Percentiles rank a stretch among this genome's conserved stretches.
These are phyloP conservation scores for Sphyrna mokarran DNA, from an alignment of 2,113 vertebrate genomes.

Conservation along the genomic window DNA sequence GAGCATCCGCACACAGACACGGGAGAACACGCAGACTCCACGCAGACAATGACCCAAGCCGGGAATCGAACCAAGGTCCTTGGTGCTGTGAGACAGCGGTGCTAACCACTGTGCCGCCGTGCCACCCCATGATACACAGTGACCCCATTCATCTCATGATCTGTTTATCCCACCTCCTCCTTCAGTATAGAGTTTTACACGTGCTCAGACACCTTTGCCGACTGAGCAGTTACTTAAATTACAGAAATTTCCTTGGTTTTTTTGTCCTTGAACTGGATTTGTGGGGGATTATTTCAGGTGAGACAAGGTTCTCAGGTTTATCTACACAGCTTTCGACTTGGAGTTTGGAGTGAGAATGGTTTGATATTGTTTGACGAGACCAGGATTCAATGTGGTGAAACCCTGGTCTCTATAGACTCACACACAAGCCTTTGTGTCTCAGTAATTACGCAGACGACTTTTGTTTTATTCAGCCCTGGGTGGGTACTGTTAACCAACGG, in stretches of 20 bases:
- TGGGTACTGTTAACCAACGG: background rate
- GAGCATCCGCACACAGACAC: no score
- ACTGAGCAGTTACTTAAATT: background rate
- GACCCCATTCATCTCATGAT: background rate
- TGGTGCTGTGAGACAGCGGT: no score
- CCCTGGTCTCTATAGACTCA: background rate
- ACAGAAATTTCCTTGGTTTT: background rate
- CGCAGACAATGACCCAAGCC: no score
- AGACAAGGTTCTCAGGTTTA: background rate
- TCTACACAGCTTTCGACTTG: background rate
- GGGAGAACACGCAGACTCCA: no score
- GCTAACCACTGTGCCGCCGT: no score
- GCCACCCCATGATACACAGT: no score
- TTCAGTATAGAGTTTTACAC: constrained; percentile 5
- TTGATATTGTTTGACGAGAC: background rate
- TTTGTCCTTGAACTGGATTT: constrained; percentile 12
- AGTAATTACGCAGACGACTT: background rate
- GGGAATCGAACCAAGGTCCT: no score
- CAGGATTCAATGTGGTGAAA: background rate
- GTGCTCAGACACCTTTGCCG: background rate
- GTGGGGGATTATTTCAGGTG: background rate
- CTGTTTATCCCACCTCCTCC: background rate
- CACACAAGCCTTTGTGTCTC: background rate
- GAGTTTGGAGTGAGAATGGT: background rate
- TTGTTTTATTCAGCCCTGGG: background rate